phyloP scores from a whole-genome alignment of 2,888 invertebrate genomes.

The Bembecia ichneumoniformis region DNA sequence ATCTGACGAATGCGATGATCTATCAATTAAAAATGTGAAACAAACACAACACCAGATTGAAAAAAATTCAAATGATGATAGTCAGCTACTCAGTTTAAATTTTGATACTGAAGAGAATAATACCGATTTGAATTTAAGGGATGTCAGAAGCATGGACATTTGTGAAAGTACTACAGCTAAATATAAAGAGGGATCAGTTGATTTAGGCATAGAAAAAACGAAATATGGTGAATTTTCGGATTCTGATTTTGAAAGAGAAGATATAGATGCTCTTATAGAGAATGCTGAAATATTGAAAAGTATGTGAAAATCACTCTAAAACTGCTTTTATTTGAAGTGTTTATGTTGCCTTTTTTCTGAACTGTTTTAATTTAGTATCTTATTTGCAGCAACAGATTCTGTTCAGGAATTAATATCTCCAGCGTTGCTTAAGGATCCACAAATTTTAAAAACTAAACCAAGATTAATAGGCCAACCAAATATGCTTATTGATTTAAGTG shows the following conservation, averaged over 20 bases:
- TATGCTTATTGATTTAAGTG: slow-evolving; percentile 54
- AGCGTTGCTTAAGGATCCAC: slow-evolving; percentile 21
- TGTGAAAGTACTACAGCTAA: not conserved
- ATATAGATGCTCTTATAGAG: slow-evolving; percentile 50
- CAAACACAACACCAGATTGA: not conserved
- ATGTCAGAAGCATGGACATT: not conserved
- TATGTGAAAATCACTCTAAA: slow-evolving; percentile 11
- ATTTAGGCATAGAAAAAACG: slow-evolving; percentile 4
- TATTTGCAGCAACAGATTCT: slow-evolving; percentile 19
- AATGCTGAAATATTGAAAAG: slow-evolving; percentile 42
- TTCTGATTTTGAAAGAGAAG: slow-evolving; percentile 45
- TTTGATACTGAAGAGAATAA: slow-evolving; percentile 28
- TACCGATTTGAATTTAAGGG: not conserved
- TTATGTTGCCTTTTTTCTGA: not conserved
- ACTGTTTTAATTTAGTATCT: slow-evolving; percentile 1
- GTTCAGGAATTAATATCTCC: slow-evolving; percentile 20
- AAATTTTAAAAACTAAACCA: slow-evolving; percentile 37
- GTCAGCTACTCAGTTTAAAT: slow-evolving; percentile 18
- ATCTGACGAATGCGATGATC: not conserved
- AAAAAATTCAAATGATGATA: slow-evolving; percentile 4
- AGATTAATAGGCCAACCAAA: slow-evolving; percentile 67
- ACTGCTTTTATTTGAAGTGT: not conserved
- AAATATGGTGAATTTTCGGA: slow-evolving; percentile 38
- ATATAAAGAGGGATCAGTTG: no score
- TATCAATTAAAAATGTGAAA: not conserved